Percentiles rank a stretch among this genome's conserved stretches.
These are phyloP conservation scores for Vesta saturnalis DNA, from an alignment of 2,888 invertebrate genomes.

Conservation along the genomic window DNA sequence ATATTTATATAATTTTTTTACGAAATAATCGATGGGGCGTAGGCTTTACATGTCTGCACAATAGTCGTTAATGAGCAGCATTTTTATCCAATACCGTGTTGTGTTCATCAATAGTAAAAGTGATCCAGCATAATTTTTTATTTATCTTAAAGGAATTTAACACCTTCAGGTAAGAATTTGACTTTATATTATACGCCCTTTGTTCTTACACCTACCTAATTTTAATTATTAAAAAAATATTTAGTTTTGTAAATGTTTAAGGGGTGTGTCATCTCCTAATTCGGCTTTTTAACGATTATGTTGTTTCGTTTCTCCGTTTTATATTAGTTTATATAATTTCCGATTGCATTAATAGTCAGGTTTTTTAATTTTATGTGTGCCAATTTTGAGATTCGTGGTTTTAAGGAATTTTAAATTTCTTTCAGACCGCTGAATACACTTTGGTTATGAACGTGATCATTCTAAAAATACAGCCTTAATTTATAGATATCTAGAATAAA, in stretches of 20 bases:
- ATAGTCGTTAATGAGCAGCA: slow-evolving; percentile 42
- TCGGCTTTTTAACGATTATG: neutral
- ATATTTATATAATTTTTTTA: slow-evolving; percentile 28
- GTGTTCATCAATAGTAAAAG: slow-evolving; percentile 41
- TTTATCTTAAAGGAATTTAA: neutral
- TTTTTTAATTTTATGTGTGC: neutral
- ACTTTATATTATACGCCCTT: slow-evolving; percentile 5
- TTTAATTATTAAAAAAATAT: neutral
- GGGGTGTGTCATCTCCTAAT: slow-evolving; percentile 14
- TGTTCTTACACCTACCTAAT: slow-evolving; percentile 9
- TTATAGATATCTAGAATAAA: too few relatives aligned
- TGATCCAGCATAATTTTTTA: slow-evolving; percentile 19
- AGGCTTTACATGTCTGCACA: slow-evolving; percentile 50
- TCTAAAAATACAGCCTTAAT: too few relatives aligned
- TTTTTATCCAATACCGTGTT: slow-evolving; percentile 41
- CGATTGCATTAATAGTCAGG: too few relatives aligned
- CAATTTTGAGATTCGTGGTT: too few relatives aligned
- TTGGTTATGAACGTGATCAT: too few relatives aligned
- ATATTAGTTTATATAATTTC: too few relatives aligned
- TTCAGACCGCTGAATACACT: too few relatives aligned
- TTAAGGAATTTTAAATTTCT: too few relatives aligned
- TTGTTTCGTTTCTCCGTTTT: neutral
- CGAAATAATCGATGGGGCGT: slow-evolving; percentile 56
- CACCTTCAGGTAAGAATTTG: slow-evolving; percentile 8
- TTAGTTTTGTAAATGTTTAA: neutral